Evolutionary conservation across 2,888 invertebrate species (phyloP).

Genomic region (Melanostoma mellinum): DNA sequence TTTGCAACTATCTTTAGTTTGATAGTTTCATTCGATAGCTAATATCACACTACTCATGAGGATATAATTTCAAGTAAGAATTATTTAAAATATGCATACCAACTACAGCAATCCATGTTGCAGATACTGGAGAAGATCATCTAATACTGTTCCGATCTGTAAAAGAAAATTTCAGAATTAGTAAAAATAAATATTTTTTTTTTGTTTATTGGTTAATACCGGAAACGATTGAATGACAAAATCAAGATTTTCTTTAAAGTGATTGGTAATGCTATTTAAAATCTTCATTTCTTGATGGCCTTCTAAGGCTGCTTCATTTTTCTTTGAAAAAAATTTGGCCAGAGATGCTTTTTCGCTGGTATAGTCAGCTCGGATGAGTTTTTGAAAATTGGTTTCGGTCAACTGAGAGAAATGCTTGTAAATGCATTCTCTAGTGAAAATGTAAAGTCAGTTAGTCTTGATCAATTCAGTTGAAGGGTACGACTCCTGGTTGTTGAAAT

Average conservation of each 20-base stretch:
- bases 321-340: neutral
- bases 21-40: too few relatives aligned
- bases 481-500: conserved; percentile 16
- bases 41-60: neutral
- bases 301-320: neutral
- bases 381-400: conserved; percentile 2
- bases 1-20: neutral
- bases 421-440: conserved; percentile 12
- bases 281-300: neutral
- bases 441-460: conserved; percentile 1
- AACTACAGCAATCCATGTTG: neutral
- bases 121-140: neutral
- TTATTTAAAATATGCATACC: conserved; percentile 8
- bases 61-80: conserved; percentile 1
- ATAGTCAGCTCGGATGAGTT: conserved; percentile 3
- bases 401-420: conserved; percentile 1
- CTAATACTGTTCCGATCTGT: conserved; percentile 1
- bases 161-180: conserved; percentile 21
- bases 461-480: conserved; percentile 19
- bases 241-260: conserved; percentile 7
- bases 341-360: conserved; percentile 8
- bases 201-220: conserved; percentile 11
- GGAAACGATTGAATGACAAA: conserved; percentile 14
- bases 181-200: conserved; percentile 10
- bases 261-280: neutral